Base-by-base conservation (phyloP, 1,140 invertebrate genomes). In the Limonius californicus region DNA sequence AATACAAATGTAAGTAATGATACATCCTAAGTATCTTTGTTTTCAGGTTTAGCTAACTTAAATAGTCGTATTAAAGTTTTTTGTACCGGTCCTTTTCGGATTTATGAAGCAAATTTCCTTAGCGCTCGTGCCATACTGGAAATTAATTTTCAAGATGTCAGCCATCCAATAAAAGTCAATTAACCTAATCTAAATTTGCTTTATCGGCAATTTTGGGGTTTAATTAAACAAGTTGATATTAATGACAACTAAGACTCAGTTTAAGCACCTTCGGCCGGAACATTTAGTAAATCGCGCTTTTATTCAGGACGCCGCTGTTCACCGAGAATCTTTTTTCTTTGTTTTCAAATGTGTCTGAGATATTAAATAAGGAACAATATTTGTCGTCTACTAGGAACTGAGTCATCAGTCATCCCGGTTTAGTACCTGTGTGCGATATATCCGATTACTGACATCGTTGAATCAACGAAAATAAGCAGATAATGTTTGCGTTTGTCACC, bases 321-420 rank as follows among this genome's bases (percentile, higher is more conserved):
- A 11, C 27, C 11, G 4, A 32, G 11, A 32, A 32, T 32, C 4
- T 6, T 6, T 11, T 4, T 32, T 32, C 27, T 32, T 4, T 32
- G 4, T 32, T 32, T 11, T 32, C 4, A 32, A 32, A 11, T 11
- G 11, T 4, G 11, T 11, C 35, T 39, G 35, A 39, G n/a, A 39
- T 39, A 39, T 39, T 39, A 39, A 39, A 39, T 39, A 39, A 39
- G n/a, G 35, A 39, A n/a, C 35, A 39, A 39, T 39, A 39, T 39
- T 39, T 39, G 35, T 39, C 35, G 35, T 6, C 7, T 11, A 12
- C 2, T n/a, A n/a, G 35, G n/a, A 39, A 39, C 7, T 39, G 35
- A n/a, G 35, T 39, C 35, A 39, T 39, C 35, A 39, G 35, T 39
- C 35, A 39, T 39, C n/a, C 11, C 8, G n/a, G 35, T 39, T 39